phyloP scores from a whole-genome alignment of 1,140 invertebrate genomes.

The roundworm (Caenorhabditis elegans) region DNA sequence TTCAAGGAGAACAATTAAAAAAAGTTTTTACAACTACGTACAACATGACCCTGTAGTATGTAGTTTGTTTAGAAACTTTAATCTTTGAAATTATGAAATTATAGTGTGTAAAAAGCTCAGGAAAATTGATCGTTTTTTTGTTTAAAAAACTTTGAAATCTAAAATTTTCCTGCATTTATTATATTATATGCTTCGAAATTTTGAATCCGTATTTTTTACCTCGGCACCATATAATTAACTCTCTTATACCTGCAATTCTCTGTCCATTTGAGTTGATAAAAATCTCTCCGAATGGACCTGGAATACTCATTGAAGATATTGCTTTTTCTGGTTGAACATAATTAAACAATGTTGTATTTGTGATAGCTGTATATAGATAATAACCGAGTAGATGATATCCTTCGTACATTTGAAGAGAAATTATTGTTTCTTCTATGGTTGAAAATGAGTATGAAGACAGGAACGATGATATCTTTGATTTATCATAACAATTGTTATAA shows the following conservation, averaged over 20 bases:
- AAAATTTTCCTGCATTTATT: too few species aligned
- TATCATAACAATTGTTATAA: background rate
- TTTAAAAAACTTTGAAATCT: too few species aligned
- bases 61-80: too few species aligned
- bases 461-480: background rate
- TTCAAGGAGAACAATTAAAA: too few species aligned
- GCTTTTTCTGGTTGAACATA: background rate
- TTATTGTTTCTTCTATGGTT: background rate
- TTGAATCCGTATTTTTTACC: too few species aligned
- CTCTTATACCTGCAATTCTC: background rate
- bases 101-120: too few species aligned
- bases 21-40: too few species aligned
- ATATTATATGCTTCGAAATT: too few species aligned
- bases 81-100: too few species aligned
- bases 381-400: background rate
- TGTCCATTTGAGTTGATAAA: background rate
- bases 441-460: background rate
- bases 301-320: background rate
- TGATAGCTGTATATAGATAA: background rate
- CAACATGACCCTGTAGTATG: too few species aligned
- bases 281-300: background rate
- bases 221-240: too few species aligned
- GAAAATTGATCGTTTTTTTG: too few species aligned
- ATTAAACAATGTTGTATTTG: background rate
- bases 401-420: slow-evolving; percentile 18